Percentiles rank a stretch among this genome's conserved stretches.
Conservation (phyloP, 1,140 invertebrate species). For the Brachystomella parvula region DNA sequence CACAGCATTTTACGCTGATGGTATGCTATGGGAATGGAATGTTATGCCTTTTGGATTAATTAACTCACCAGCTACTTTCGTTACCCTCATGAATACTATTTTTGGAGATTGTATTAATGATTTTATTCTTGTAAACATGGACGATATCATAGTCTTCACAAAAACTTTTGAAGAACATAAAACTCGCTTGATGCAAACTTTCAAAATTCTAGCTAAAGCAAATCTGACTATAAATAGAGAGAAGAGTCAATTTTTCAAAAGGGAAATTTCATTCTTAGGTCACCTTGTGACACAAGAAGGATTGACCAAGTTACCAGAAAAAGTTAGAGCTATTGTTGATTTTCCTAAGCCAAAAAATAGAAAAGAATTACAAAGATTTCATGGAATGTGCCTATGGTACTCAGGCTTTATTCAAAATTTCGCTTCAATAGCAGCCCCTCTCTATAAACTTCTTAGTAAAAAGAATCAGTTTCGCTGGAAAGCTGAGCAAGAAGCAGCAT, state of each 20-base stretch:
- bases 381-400: constrained; percentile 39
- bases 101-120: constrained; percentile 34
- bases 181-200: constrained; percentile 40
- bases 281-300: constrained; percentile 40
- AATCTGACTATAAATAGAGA: constrained; percentile 45
- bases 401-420: constrained; percentile 34
- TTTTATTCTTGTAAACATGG: constrained; percentile 43
- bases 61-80: constrained; percentile 42
- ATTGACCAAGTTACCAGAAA: constrained; percentile 40
- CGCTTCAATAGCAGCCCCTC: constrained; percentile 27
- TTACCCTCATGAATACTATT: constrained; percentile 41
- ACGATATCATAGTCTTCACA: constrained; percentile 46
- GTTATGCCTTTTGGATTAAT: constrained; percentile 43
- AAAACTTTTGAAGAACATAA: constrained; percentile 45
- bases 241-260: constrained; percentile 44
- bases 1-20: constrained; percentile 43
- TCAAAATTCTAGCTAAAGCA: constrained; percentile 40
- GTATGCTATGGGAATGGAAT: constrained; percentile 39
- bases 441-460: constrained; percentile 29
- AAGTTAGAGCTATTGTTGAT: constrained; percentile 39
- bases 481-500: constrained; percentile 26
- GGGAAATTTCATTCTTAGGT: constrained; percentile 43
- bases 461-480: constrained; percentile 15
- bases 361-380: constrained; percentile 38
- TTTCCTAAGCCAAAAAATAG: constrained; percentile 24